phyloP scores from a whole-genome alignment of 2,888 invertebrate genomes.

The Eledone cirrhosa region DNA sequence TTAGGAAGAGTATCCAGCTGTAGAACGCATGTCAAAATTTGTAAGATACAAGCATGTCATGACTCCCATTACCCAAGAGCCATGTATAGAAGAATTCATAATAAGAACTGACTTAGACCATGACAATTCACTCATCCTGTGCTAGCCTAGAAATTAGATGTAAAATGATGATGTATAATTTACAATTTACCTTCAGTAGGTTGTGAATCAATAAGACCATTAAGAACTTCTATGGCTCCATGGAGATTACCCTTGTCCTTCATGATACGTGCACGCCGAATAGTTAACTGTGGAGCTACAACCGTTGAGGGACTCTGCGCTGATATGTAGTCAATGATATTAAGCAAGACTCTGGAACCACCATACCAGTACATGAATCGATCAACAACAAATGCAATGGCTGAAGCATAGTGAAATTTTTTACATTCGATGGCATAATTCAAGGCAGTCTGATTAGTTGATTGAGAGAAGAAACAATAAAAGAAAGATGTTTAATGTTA shows the following conservation, averaged over 20 bases:
- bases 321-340: conserved; percentile 32
- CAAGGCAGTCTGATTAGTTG: conserved; percentile 33
- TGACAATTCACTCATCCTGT: too few species aligned
- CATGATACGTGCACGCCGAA: conserved; percentile 37
- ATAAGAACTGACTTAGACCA: too few species aligned
- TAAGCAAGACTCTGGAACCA: conserved; percentile 34
- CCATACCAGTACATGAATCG: conserved; percentile 38
- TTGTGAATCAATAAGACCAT: conserved; percentile 15
- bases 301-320: conserved; percentile 30
- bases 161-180: too few species aligned
- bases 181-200: background rate
- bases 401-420: conserved; percentile 32
- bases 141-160: too few species aligned
- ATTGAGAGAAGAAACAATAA: background rate
- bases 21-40: too few species aligned
- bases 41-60: too few species aligned
- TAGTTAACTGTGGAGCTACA: conserved; percentile 38
- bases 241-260: conserved; percentile 40
- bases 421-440: conserved; percentile 32
- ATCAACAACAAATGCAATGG: conserved; percentile 38
- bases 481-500: background rate
- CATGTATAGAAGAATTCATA: too few species aligned
- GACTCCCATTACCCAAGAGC: too few species aligned
- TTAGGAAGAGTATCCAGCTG: too few species aligned
- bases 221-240: conserved; percentile 34